These are phyloP conservation scores for Mesoligia furuncula DNA, from an alignment of 2,888 invertebrate genomes.

Conservation along the genomic window DNA sequence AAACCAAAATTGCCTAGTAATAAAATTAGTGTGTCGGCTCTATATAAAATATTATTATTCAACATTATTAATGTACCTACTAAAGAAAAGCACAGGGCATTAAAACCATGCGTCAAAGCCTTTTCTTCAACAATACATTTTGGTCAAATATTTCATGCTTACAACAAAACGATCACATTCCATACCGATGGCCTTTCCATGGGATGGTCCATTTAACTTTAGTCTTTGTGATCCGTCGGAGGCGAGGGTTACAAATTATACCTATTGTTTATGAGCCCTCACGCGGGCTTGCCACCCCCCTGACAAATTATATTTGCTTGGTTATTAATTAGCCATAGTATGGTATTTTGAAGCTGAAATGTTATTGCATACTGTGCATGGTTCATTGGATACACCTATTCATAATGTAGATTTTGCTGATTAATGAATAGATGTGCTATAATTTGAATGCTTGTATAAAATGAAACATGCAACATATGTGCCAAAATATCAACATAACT, in stretches of 20 bases:
- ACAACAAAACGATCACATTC: conserved; percentile 55
- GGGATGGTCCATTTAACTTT: conserved; percentile 68
- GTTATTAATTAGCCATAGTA: conserved; percentile 43
- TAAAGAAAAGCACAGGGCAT: background rate
- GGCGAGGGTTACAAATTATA: conserved; percentile 69
- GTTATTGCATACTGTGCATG: conserved; percentile 14
- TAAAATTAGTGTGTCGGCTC: background rate
- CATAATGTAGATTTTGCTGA: conserved; percentile 6
- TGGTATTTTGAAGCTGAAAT: conserved; percentile 19
- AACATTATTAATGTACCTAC: background rate
- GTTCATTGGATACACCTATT: conserved; percentile 27
- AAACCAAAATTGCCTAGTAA: background rate
- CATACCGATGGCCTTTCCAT: conserved; percentile 30
- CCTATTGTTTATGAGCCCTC: conserved; percentile 70
- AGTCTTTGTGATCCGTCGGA: conserved; percentile 68
- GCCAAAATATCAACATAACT: background rate
- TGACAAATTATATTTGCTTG: conserved; percentile 63
- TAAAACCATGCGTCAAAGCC: background rate
- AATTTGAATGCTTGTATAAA: background rate
- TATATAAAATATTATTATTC: background rate
- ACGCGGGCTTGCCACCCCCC: conserved; percentile 56
- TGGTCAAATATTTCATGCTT: conserved; percentile 42
- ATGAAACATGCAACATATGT: conserved; percentile 1
- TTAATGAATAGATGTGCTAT: background rate
- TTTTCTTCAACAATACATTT: conserved; percentile 13